phyloP scores from a whole-genome alignment of 2,113 vertebrate species.

The Vicugna pacos region DNA sequence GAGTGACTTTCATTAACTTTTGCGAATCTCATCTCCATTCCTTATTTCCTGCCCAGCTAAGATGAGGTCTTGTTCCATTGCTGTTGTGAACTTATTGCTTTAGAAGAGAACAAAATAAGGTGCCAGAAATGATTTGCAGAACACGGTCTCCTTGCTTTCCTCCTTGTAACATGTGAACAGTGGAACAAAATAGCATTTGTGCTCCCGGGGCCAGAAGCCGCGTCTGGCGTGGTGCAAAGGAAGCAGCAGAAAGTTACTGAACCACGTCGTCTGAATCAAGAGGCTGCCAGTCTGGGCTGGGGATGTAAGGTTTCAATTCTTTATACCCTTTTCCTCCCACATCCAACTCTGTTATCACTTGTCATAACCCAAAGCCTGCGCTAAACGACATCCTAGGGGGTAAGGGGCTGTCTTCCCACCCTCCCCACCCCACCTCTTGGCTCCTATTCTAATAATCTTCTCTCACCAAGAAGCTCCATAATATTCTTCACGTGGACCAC shows the following conservation, averaged over 20 bases:
- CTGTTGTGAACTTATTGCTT: conserved; percentile 9
- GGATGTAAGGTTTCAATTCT: background rate
- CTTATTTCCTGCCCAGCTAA: background rate
- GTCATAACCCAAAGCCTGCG: too few relatives aligned
- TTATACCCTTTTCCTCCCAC: background rate
- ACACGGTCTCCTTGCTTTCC: background rate
- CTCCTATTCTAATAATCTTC: too few relatives aligned
- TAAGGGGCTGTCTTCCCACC: background rate
- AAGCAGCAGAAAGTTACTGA: background rate
- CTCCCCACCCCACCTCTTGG: too few relatives aligned
- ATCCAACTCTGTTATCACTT: background rate
- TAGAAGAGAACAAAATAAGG: conserved; percentile 52
- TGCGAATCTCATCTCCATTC: background rate
- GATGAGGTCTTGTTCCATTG: background rate
- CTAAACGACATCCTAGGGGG: too few relatives aligned
- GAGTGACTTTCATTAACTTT: conserved; percentile 26
- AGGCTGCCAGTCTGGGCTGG: background rate
- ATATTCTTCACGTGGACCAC: background rate
- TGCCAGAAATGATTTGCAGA: conserved; percentile 50
- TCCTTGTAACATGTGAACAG: background rate
- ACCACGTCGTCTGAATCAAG: background rate
- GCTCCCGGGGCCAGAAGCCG: background rate
- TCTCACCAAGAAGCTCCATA: background rate
- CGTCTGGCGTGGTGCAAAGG: background rate
- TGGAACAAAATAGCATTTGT: background rate